Evolutionary conservation across 1,140 invertebrate species (phyloP).

Genomic region (Myzus persicae): DNA sequence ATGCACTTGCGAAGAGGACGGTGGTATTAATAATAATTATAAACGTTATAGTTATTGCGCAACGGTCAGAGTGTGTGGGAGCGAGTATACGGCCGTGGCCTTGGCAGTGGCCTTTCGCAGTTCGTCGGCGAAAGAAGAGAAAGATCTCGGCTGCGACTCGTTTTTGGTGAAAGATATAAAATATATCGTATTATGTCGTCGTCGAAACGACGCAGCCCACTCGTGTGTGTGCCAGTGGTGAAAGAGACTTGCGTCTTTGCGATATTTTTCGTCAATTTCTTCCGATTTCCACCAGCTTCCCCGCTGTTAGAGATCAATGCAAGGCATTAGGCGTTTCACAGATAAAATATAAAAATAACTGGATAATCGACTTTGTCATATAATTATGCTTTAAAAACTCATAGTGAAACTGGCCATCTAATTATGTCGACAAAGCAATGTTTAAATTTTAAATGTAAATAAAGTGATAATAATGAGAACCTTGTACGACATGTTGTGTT

Average conservation of each 20-base stretch:
- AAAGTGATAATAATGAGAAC: not conserved
- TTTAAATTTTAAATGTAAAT: not conserved
- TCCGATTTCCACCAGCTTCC: not conserved
- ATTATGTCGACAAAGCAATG: not conserved
- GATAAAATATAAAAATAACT: not conserved
- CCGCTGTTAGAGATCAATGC: not conserved
- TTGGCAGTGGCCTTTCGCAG: conserved; percentile 4
- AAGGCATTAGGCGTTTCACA: not conserved
- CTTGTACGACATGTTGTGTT: not conserved
- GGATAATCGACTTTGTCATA: not conserved
- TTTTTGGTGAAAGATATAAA: not conserved
- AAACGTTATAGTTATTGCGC: not conserved
- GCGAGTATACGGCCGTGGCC: not conserved
- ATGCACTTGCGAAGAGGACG: no score
- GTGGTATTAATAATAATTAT: no score
- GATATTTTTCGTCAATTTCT: not conserved
- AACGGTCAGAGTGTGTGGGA: not conserved
- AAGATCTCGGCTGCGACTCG: not conserved
- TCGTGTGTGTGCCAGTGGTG: no score
- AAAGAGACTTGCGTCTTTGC: not conserved
- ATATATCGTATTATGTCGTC: no score
- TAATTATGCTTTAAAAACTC: not conserved
- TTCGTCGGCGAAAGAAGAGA: not conserved
- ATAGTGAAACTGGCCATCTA: not conserved
- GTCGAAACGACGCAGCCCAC: no score